These are phyloP conservation scores for Scelioninae gen. 2 DNA, from an alignment of 2,888 invertebrate genomes.

Conservation along the genomic window DNA sequence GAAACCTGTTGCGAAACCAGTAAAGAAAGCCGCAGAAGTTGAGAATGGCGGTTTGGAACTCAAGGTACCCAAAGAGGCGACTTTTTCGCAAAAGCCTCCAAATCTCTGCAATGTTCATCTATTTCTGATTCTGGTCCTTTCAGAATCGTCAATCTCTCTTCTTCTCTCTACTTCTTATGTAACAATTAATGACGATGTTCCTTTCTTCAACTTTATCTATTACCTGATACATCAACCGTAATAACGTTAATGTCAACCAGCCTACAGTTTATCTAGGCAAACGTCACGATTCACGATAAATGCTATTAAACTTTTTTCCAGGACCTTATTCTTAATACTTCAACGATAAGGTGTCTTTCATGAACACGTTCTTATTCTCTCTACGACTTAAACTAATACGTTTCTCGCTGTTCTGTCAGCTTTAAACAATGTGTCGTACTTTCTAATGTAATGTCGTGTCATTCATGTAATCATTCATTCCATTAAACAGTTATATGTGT, in stretches of 20 bases:
- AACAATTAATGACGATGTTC: constrained; percentile 52
- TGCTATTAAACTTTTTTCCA: constrained; percentile 16
- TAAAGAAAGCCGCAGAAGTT: constrained; percentile 67
- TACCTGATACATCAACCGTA: too few relatives aligned
- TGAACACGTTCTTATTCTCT: constrained; percentile 17
- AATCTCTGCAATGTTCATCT: constrained; percentile 43
- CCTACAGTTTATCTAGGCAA: too few relatives aligned
- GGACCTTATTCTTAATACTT: constrained; percentile 41
- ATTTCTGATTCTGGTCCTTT: constrained; percentile 31
- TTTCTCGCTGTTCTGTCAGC: constrained; percentile 18
- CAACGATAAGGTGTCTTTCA: constrained; percentile 33
- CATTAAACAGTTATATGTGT: background rate
- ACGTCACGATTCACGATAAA: constrained; percentile 15
- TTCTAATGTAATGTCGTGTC: background rate
- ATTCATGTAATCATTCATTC: background rate
- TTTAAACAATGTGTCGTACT: background rate
- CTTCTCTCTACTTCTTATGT: constrained; percentile 34
- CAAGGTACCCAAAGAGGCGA: constrained; percentile 70
- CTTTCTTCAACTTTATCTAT: constrained; percentile 41
- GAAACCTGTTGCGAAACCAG: constrained; percentile 77
- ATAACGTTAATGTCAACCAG: too few relatives aligned
- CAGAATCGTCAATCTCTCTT: constrained; percentile 41
- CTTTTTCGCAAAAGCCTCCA: constrained; percentile 44
- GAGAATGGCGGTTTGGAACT: constrained; percentile 70
- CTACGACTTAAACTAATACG: constrained; percentile 26